Conservation (phyloP, 2,888 invertebrate genomes). For the Hirtodrosophila histrioides region DNA sequence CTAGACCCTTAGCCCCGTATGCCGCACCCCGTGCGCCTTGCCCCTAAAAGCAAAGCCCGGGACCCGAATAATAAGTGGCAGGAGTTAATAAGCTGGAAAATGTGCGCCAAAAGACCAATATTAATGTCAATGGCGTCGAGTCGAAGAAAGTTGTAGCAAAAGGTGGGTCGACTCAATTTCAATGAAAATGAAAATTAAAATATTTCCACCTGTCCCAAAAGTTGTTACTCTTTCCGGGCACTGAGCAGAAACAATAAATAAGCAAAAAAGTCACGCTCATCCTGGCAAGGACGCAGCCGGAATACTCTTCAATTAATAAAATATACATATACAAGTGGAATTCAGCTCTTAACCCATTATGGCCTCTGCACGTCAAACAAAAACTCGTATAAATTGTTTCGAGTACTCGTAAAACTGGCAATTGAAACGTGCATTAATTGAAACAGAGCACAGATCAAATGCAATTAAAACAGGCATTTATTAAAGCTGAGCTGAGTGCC, state of each 20-base stretch:
- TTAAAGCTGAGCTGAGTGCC: conserved; percentile 6
- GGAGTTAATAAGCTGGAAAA: conserved; percentile 71
- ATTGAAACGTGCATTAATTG: conserved; percentile 58
- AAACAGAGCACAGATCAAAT: conserved; percentile 53
- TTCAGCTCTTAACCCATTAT: neutral
- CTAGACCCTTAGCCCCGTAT: too few species aligned
- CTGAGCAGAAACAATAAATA: conserved; percentile 7
- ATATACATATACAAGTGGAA: too few species aligned
- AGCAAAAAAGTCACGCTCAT: neutral
- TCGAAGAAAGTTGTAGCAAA: conserved; percentile 18
- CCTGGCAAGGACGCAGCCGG: too few species aligned
- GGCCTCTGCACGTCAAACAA: neutral
- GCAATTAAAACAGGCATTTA: conserved; percentile 9
- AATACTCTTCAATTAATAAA: too few species aligned
- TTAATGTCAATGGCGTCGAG: conserved; percentile 52
- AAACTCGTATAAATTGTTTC: conserved; percentile 1
- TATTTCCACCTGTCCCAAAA: conserved; percentile 4
- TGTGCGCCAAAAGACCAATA: conserved; percentile 46
- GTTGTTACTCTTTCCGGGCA: neutral
- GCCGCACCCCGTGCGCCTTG: too few species aligned
- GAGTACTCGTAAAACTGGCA: conserved; percentile 6
- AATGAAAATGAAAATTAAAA: conserved; percentile 29
- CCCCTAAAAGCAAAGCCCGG: neutral
- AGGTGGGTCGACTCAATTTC: neutral
- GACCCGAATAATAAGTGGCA: conserved; percentile 34